Base-by-base conservation (phyloP, 2,888 invertebrate genomes). In the Branchipolynoe longqiensis region DNA sequence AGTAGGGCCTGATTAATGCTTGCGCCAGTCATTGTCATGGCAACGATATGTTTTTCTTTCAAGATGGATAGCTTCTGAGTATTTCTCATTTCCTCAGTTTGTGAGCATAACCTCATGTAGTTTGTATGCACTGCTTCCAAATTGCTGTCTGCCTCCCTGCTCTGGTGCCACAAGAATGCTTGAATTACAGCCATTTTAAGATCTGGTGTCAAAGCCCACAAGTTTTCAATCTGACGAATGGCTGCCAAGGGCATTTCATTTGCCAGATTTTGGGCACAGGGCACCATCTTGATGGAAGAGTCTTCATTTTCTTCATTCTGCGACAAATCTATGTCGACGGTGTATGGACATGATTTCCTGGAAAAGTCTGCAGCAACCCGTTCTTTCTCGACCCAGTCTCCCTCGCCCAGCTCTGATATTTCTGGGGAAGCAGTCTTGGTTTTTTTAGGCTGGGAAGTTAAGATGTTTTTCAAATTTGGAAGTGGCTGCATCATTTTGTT, bases 21-120 rank as follows among this genome's bases (percentile, higher is more conserved):
- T 1, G 88, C 88, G n/a, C 88, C 88, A 58, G 88, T 87, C 1
- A 88, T 85, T 3, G 88, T 88, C 88, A 88, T 87, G 36, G 86
- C 88, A 31, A 88, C 36, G 18, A 88, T 56, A 58, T 86, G 69
- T 54, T 12, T 73, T 12, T 40, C 1, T 28, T 40, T 14, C 0
- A 86, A 59, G 6, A 87, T 73, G 18, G 25, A 14, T 28, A 81
- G 33, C 14, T 82, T 81, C n/a, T 84, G 82, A n/a, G 73, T 38
- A 58, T 81, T 58, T 36, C 86, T 86, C 0, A 87, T 56, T 31
- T 86, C 85, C 25, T 83, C 56, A 25, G 59, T 85, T 6, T 25
- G 74, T 48, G 25, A 33, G 22, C 22, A n/a, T 0, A 84, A 31
- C 22, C 38, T 8, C 38, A 86, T 38, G 58, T 84, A 86, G 0